Evolutionary conservation across 2,888 invertebrate genomes (phyloP).

Genomic region (Cantharis rufa): DNA sequence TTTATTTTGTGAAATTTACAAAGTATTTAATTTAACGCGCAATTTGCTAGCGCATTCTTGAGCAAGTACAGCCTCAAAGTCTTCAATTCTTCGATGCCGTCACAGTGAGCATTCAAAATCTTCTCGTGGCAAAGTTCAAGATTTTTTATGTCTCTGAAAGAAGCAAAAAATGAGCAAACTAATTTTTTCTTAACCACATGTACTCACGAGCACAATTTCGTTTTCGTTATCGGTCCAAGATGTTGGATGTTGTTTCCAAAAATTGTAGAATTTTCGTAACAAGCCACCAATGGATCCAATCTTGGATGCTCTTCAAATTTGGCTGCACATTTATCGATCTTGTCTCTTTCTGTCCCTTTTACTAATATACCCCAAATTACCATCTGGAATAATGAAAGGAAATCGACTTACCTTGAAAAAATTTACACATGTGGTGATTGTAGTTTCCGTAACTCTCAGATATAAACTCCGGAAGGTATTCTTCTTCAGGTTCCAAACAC

Average conservation of each 20-base stretch:
- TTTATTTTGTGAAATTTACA: neutral
- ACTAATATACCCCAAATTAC: neutral
- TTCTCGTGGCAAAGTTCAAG: constrained; percentile 8
- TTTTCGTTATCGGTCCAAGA: neutral
- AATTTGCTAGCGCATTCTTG: constrained; percentile 2
- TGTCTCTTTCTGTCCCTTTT: neutral
- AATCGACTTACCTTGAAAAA: neutral
- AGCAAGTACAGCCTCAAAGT: neutral
- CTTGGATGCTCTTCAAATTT: neutral
- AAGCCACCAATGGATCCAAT: neutral
- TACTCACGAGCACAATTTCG: constrained; percentile 12
- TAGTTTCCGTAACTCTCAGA: constrained; percentile 12
- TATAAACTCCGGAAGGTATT: constrained; percentile 12
- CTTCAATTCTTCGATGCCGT: neutral
- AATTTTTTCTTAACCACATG: neutral
- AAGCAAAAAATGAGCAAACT: neutral
- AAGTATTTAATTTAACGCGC: neutral
- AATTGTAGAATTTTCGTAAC: constrained; percentile 8
- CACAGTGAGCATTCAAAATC: constrained; percentile 5
- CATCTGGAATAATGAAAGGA: neutral
- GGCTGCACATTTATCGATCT: neutral
- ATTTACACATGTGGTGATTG: constrained; percentile 14
- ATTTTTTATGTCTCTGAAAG: constrained; percentile 8
- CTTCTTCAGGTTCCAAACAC: constrained; percentile 14
- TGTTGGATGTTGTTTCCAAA: constrained; percentile 7